Evolutionary conservation across 2,797 vertebrate genomes (phyloP).

Genomic region (Tinamus major): DNA sequence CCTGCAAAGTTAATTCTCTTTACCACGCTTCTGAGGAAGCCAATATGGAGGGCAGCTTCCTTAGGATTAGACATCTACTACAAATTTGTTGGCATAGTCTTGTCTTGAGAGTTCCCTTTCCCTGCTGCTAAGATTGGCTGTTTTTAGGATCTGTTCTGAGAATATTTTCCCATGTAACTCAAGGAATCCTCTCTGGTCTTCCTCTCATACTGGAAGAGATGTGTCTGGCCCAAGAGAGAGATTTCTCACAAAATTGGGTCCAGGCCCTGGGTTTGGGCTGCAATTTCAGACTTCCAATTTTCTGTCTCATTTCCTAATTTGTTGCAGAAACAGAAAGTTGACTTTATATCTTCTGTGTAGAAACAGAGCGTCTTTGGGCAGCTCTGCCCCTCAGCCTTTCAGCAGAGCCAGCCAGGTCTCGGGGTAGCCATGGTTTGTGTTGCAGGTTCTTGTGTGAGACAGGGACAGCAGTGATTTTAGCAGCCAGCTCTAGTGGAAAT

Average conservation of each 20-base stretch:
- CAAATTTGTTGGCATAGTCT: neutral
- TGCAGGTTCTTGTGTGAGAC: neutral
- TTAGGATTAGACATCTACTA: neutral
- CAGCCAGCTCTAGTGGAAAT: neutral
- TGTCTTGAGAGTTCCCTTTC: neutral
- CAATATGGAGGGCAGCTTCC: no score
- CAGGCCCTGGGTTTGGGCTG: neutral
- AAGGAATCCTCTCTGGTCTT: neutral
- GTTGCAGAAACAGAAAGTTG: neutral
- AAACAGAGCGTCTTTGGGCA: neutral
- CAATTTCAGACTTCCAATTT: neutral
- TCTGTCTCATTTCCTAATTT: neutral
- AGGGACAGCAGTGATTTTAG: neutral
- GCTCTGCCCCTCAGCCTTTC: neutral
- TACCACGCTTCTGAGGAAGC: neutral
- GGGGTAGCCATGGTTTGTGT: neutral
- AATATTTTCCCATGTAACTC: accelerated
- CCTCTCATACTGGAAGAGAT: neutral
- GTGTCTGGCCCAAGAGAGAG: accelerated
- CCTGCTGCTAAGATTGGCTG: neutral
- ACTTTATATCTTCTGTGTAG: neutral
- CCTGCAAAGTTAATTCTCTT: neutral
- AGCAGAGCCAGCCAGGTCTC: accelerated
- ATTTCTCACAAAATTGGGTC: accelerated
- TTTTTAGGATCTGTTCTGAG: neutral